These are phyloP conservation scores for Cladopsammia gracilis DNA, from an alignment of 64 coral and sea anemone species.

Conservation along the genomic window DNA sequence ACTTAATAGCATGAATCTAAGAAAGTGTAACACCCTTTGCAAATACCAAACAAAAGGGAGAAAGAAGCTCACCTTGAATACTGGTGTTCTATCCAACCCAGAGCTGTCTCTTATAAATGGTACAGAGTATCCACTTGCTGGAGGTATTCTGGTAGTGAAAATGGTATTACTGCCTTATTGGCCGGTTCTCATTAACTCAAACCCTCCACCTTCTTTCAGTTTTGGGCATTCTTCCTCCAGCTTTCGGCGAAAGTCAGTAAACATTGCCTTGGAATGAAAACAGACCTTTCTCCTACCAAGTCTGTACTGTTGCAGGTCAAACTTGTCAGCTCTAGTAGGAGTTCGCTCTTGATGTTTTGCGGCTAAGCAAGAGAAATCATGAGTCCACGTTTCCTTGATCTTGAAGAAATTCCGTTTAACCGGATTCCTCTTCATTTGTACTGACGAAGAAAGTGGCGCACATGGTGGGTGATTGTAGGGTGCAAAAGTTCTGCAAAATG, in stretches of 20 bases:
- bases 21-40: too few species aligned
- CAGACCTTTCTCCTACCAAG: slow-evolving; percentile 58
- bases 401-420: background rate
- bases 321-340: slow-evolving; percentile 40
- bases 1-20: too few species aligned
- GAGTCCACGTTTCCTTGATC: slow-evolving; percentile 68
- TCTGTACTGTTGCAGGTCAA: slow-evolving; percentile 34
- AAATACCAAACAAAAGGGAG: too few species aligned
- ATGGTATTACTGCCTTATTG: background rate
- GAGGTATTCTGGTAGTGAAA: background rate
- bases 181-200: slow-evolving; percentile 14
- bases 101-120: slow-evolving; percentile 28
- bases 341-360: background rate
- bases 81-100: background rate
- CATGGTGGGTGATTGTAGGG: background rate
- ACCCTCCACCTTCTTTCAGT: slow-evolving; percentile 35
- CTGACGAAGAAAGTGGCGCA: background rate
- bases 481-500: background rate
- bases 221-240: slow-evolving; percentile 44
- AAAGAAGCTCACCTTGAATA: background rate
- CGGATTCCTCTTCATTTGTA: background rate
- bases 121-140: slow-evolving; percentile 44
- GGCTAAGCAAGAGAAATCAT: slow-evolving; percentile 58
- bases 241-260: background rate
- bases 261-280: slow-evolving; percentile 40